Conservation (phyloP, 2,113 vertebrate species). For the Siniperca chuatsi region DNA sequence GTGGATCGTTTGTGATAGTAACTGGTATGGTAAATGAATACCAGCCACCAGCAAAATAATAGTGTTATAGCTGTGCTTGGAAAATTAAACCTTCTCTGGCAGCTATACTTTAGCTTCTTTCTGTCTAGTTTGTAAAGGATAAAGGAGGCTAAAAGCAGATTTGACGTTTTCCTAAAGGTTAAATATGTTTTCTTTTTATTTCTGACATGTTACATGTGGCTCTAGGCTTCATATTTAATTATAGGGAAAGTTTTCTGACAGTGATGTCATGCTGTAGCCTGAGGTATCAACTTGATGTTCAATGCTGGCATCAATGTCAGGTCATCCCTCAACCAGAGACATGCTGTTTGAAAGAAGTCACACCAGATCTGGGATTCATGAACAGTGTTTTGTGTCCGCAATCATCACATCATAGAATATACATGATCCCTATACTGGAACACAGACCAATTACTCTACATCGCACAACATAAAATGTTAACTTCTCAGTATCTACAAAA, state of each 20-base stretch:
- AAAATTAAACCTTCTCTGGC: neutral
- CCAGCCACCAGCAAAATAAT: conserved; percentile 16
- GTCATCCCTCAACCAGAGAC: conserved; percentile 15
- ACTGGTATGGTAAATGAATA: neutral
- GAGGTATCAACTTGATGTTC: neutral
- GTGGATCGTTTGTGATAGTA: neutral
- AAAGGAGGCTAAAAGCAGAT: neutral
- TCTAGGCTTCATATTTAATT: neutral
- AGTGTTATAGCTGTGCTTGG: neutral
- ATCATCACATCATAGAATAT: neutral
- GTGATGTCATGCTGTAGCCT: conserved; percentile 9
- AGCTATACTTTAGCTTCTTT: neutral
- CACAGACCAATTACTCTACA: neutral
- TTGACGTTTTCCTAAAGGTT: neutral
- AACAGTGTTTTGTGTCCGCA: neutral
- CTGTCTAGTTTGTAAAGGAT: neutral
- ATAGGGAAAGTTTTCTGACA: conserved; percentile 8
- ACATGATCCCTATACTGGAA: neutral
- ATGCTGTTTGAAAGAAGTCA: neutral
- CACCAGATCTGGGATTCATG: conserved; percentile 4
- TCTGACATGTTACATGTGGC: conserved; percentile 1
- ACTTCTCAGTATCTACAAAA: neutral
- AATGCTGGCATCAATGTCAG: conserved; percentile 19
- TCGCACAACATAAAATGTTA: neutral
- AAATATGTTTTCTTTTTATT: conserved; percentile 8